phyloP scores from a whole-genome alignment of 2,888 invertebrate genomes.

The Congeria kusceri region DNA sequence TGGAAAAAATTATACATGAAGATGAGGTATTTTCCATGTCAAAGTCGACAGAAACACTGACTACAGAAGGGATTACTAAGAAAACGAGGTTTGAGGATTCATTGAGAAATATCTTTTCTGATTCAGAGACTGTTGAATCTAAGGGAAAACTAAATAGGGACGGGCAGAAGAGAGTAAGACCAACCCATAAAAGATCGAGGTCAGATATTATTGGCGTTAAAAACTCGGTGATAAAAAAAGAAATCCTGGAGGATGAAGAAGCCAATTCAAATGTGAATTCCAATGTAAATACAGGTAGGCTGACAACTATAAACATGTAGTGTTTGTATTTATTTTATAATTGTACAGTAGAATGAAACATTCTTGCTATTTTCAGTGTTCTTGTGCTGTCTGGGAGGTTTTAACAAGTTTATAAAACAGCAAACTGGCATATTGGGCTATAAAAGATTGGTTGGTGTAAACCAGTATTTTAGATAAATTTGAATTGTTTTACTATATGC shows the following conservation, averaged over 20 bases:
- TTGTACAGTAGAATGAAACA: no score
- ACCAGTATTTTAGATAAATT: no score
- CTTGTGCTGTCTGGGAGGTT: no score
- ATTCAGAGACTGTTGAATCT: slow-evolving; percentile 63
- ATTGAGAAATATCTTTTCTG: slow-evolving; percentile 65
- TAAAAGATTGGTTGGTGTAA: no score
- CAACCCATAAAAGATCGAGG: slow-evolving; percentile 75
- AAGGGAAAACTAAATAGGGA: slow-evolving; percentile 38
- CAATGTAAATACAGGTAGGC: slow-evolving; percentile 26
- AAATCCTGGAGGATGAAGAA: slow-evolving; percentile 9
- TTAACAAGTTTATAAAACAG: no score
- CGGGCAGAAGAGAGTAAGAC: slow-evolving; percentile 45
- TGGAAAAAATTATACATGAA: slow-evolving; percentile 54
- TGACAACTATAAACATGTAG: not conserved
- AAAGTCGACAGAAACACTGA: slow-evolving; percentile 34
- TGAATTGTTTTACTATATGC: no score
- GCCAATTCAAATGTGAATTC: not conserved
- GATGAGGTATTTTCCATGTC: slow-evolving; percentile 47
- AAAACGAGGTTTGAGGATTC: slow-evolving; percentile 18
- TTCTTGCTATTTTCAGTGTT: no score
- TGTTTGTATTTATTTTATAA: no score
- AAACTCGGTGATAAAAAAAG: slow-evolving; percentile 8
- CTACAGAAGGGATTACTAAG: slow-evolving; percentile 2
- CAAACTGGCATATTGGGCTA: no score
- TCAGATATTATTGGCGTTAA: slow-evolving; percentile 72